Evolutionary conservation across 2,113 vertebrate genomes (phyloP).

Genomic region (Gymnobelideus leadbeateri): DNA sequence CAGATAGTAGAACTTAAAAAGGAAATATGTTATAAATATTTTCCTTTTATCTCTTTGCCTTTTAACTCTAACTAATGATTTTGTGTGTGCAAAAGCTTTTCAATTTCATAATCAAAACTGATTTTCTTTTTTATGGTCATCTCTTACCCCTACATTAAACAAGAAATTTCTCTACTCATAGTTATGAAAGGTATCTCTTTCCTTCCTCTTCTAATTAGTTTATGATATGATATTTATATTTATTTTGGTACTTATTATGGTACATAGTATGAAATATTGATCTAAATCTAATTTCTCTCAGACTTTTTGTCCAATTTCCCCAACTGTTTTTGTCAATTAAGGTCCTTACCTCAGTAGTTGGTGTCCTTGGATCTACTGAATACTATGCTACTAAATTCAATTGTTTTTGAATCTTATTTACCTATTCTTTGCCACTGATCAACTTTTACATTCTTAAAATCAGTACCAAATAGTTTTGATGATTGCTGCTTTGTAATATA

Average conservation of each 20-base stretch:
- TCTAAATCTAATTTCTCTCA: not conserved
- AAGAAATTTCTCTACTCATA: not conserved
- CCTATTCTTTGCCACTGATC: not conserved
- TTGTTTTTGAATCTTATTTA: not conserved
- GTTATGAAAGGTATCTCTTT: not conserved
- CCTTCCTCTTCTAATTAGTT: not conserved
- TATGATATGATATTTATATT: not conserved
- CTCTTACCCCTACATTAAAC: not conserved
- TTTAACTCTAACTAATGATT: not conserved
- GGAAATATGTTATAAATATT: not conserved
- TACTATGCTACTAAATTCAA: not conserved
- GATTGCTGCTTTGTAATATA: not conserved
- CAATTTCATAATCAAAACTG: not conserved
- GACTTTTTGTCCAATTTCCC: not conserved
- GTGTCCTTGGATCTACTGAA: not conserved
- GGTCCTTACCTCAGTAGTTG: not conserved
- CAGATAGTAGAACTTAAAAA: not conserved
- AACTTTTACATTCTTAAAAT: not conserved
- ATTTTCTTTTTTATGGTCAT: not conserved
- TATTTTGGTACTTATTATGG: not conserved
- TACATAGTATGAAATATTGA: not conserved
- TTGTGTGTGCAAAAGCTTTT: not conserved
- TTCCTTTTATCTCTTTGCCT: not conserved
- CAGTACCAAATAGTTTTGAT: not conserved
- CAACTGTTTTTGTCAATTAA: not conserved